phyloP scores from a whole-genome alignment of 2,888 invertebrate genomes.

The Meganola albula region DNA sequence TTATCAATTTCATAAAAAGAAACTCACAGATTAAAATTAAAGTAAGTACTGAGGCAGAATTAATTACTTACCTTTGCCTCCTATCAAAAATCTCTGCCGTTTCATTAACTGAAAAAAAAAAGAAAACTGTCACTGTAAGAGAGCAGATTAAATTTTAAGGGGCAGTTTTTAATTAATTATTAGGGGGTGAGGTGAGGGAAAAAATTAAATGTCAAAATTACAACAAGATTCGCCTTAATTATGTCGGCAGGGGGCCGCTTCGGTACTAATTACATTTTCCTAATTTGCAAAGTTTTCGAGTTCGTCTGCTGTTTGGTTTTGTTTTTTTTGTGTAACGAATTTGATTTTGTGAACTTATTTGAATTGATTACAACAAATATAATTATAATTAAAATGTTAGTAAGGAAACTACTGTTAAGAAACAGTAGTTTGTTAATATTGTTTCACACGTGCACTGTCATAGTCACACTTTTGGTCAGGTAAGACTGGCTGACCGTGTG shows the following conservation, averaged over 20 bases:
- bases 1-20: slow-evolving; percentile 27
- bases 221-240: slow-evolving; percentile 75
- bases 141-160: slow-evolving; percentile 73
- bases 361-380: background rate
- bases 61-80: slow-evolving; percentile 45
- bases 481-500: too few species aligned
- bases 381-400: background rate
- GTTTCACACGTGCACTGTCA: too few species aligned
- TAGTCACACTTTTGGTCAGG: too few species aligned
- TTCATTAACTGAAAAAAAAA: slow-evolving; percentile 57
- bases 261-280: slow-evolving; percentile 73
- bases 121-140: slow-evolving; percentile 61
- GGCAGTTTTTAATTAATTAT: slow-evolving; percentile 70
- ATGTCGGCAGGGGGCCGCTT: slow-evolving; percentile 50
- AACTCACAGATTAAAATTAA: slow-evolving; percentile 40
- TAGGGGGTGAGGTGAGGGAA: slow-evolving; percentile 59
- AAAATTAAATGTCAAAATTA: slow-evolving; percentile 77
- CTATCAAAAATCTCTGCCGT: slow-evolving; percentile 66
- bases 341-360: background rate
- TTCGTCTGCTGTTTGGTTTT: slow-evolving; percentile 21
- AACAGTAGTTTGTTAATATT: too few species aligned
- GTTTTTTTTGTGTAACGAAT: slow-evolving; percentile 13
- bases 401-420: too few species aligned
- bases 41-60: slow-evolving; percentile 37
- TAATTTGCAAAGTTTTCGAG: slow-evolving; percentile 69